phyloP scores from a whole-genome alignment of 2,113 vertebrate genomes.

The Verasper variegatus region DNA sequence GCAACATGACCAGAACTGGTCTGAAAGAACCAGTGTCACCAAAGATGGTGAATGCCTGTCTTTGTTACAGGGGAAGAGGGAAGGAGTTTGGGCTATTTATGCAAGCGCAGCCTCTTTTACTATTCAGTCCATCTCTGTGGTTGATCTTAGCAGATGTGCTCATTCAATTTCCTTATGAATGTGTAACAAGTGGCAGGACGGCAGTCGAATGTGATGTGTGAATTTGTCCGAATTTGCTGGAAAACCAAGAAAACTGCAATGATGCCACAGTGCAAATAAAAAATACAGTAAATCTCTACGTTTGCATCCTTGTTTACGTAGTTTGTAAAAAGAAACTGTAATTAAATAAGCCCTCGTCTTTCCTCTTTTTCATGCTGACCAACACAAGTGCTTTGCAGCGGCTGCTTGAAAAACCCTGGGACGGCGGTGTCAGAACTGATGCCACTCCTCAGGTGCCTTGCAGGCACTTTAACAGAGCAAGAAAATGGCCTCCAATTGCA shows the following conservation, averaged over 20 bases:
- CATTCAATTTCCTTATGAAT: constrained; percentile 27
- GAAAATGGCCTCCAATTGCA: constrained; percentile 47
- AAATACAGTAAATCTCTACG: no score
- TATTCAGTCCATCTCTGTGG: constrained; percentile 10
- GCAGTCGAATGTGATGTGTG: neutral
- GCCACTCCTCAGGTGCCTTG: constrained; percentile 24
- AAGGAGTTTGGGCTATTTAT: constrained; percentile 9
- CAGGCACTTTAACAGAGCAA: constrained; percentile 47
- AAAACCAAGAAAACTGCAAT: neutral
- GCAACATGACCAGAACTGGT: constrained; percentile 6
- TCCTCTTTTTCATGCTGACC: constrained; percentile 11
- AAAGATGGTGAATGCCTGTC: constrained; percentile 17
- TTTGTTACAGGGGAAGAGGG: constrained; percentile 2
- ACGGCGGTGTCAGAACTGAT: constrained; percentile 15
- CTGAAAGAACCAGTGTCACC: constrained; percentile 18
- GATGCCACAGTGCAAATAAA: neutral
- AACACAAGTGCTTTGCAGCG: neutral
- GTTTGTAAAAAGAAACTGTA: neutral
- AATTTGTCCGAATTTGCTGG: neutral
- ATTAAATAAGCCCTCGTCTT: neutral
- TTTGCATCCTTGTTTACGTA: neutral
- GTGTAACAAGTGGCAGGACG: constrained; percentile 17
- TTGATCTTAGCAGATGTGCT: neutral
- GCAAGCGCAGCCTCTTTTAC: constrained; percentile 27
- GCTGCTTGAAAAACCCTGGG: constrained; percentile 13